Base-by-base conservation (phyloP, 2,888 invertebrate genomes). In the Plebejus argus region DNA sequence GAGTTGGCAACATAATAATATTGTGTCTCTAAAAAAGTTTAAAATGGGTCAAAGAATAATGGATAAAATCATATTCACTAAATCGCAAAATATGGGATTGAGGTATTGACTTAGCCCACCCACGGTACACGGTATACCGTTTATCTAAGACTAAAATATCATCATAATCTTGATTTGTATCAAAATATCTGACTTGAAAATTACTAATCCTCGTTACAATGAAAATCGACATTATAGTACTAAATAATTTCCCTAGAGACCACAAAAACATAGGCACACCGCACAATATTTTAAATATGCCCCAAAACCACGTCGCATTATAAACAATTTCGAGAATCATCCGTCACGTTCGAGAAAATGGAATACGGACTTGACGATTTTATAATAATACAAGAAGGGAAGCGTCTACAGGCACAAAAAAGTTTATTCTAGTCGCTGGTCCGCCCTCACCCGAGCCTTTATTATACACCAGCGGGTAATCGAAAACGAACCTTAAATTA, bases 351-450 rank as follows among this genome's bases (percentile, higher is more conserved):
- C 84, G 87, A 90, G 88, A 89, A 91, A 91, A 89, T 86, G 86
- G 83, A 83, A 83, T 85, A 83, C 80, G 81, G 82, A 86, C 91
- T 89, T 92, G 93, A 93, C 90, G 92, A 93, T 91, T 91, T 93
- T 93, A 92, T 93, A 93, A 93, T 93, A 93, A 92, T 89, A 91
- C 91, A 87, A 84, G 87, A 83, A 84, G 86, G 85, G 86, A 86
- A 84, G 81, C 81, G 80, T 80, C 80, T 81, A 82, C 79, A 80
- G 78, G 82, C 70, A 82, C 81, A 90, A 88, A 89, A 87, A 84
- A 87, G 86, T 88, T 77, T 77, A 77, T 77, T 86, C 86, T 88
- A 89, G 88, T 84, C 88, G 85, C 83, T 85, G 85, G 88, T 86
- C 87, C 88, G 87, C 91, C 89, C 90, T 89, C 88, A 87, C 88